Base-by-base conservation (phyloP, 2,797 vertebrate species). In the Chaenodraco wilsoni region DNA sequence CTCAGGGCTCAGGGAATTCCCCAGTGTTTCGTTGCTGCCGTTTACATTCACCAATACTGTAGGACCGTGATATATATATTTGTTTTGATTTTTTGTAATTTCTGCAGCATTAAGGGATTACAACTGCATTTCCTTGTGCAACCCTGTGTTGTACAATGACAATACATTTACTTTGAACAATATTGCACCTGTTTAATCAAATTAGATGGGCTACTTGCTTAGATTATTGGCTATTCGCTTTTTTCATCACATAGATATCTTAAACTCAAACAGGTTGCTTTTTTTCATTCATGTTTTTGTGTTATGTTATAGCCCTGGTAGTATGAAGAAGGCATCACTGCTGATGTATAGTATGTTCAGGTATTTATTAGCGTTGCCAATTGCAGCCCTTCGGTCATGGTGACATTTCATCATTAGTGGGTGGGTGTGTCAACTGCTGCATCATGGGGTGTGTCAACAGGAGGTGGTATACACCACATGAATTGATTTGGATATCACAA, bases 401-500 rank as follows among this genome's bases (percentile, higher is more conserved):
- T 4, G 2, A 11, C 15, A 9, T 23, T 72, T 67, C 8, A 52
- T 48, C 43, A 40, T 19, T 27, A 12, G 3, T 9, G 0, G 31
- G 43, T 59, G 59, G 51, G 48, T 65, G 74, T 59, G 57, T 23
- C 2, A 3, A n/a, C 48, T 31, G 21, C 49, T 1, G 44, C 46
- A 12, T 13, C 69, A 46, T 3, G 7, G 27, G 46, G 63, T 66
- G 74, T 76, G 69, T 68, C 13, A 0, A 41, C 3, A 52, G 61
- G 72, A 13, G 3, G 51, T 4, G 14, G 12, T 46, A 44, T 21
- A 17, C 31, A 74, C 43, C 31, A n/a, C 31, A 50, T 9, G 48
- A 46, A 58, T 9, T 45, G 17, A 58, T 9, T 23, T 56, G 49
- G 6, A 12, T n/a, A 13, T 65, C 58, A 60, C 0, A 0, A 33